A percentile compares a stretch with the other conserved stretches of the same genome.
Conservation (phyloP, 2,888 invertebrate genomes). For the Agriotes lineatus region DNA sequence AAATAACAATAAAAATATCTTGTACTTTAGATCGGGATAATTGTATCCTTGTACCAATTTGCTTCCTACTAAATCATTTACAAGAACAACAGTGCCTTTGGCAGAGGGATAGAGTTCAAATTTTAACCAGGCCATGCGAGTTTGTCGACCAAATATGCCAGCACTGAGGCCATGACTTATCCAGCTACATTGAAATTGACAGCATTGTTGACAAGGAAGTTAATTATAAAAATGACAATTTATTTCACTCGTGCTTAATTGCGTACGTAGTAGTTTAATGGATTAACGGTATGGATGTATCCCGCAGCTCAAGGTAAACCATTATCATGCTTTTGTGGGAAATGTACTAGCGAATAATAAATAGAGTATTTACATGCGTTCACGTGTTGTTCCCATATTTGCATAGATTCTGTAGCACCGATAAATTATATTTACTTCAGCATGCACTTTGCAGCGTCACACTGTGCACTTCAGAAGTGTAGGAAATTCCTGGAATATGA, state of each 20-base stretch:
- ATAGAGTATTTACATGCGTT: conserved; percentile 2
- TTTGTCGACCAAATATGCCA: no score
- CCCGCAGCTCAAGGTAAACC: conserved; percentile 27
- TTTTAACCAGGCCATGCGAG: no score
- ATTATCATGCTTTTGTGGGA: conserved; percentile 7
- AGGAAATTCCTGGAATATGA: no score
- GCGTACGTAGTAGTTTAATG: conserved; percentile 18
- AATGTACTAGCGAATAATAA: not conserved
- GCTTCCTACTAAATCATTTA: no score
- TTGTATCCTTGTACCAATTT: no score
- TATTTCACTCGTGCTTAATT: conserved; percentile 16
- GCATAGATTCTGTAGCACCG: not conserved
- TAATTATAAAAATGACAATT: conserved; percentile 22
- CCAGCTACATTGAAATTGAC: not conserved
- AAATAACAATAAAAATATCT: no score
- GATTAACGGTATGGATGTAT: conserved; percentile 32
- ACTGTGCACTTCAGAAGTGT: no score
- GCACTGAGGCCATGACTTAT: not conserved
- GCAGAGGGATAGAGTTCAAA: no score
- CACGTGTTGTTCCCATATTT: conserved; percentile 9
- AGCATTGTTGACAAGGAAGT: conserved; percentile 34
- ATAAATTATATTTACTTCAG: not conserved
- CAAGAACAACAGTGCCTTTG: no score
- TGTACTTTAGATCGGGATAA: no score
- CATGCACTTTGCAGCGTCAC: no score